Base-by-base conservation (phyloP, 64 coral and sea anemone genomes). In the Montipora capricornis region DNA sequence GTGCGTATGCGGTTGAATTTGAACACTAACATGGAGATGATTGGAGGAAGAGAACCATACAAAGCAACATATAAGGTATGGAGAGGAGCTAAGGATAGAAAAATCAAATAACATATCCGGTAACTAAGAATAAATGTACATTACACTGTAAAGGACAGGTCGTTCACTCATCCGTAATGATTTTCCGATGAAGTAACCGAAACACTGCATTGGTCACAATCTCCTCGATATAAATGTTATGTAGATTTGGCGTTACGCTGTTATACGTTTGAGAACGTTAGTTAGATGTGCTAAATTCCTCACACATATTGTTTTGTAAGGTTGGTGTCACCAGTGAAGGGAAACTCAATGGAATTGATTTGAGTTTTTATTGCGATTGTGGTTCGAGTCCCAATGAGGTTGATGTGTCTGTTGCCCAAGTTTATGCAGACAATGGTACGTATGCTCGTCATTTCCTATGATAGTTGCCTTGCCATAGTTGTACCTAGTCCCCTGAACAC, bases 1-100 rank as follows among this genome's bases (percentile, higher is more conserved):
- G 97, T 98, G 20, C 78, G 97, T 20, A 66, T 95, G 74, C 76
- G 83, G 47, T 83, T 98, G 94, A 90, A 94, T 80, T 89, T 98
- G n/a, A 95, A 95, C 71, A 95, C 97, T 2, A 98, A 98, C 69
- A 98, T 98, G 97, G 80, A 79, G 13, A 89, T 98, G 94, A 44
- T 93, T 58, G 97, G 97, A 37, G 87, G 94, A 73, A 86, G 97
- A 83, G 79, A 83, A 57, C 91, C 97, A 47, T 98, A 82, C 68
- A 57, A 95, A 14, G 97, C 94, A 11, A 91, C 68, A 15, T 98
- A 98, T 76, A 93, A 91, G 88, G 97, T 95, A 71, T 71, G 20
- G 5, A 6, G 16, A 24, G 8, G 5, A 20, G 2, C 5, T 24
- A 12, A 67, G 12, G 7, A 67, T 15, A 67, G 62, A 15, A 14